phyloP scores from a whole-genome alignment of 2,113 vertebrate genomes.

The Psettodes erumei region DNA sequence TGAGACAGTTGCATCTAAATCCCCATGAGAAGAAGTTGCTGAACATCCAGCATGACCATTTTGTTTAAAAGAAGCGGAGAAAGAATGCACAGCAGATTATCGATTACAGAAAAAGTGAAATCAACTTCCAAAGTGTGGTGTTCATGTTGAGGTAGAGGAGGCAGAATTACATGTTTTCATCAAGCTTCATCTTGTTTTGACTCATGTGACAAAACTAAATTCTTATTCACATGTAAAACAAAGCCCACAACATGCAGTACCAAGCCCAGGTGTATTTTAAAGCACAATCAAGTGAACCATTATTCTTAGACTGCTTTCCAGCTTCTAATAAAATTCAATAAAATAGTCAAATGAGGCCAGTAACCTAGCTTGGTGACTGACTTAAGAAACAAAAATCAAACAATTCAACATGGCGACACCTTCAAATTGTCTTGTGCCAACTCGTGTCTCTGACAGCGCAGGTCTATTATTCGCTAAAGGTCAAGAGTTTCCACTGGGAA shows the following conservation, averaged over 20 bases:
- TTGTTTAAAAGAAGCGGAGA: neutral
- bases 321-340: neutral
- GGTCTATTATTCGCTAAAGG: conserved; percentile 44
- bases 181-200: conserved; percentile 1
- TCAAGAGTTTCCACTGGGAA: conserved; percentile 55
- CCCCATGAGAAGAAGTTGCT: neutral
- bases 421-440: conserved; percentile 16
- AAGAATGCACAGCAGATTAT: neutral
- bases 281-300: neutral
- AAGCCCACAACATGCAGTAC: neutral
- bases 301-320: neutral
- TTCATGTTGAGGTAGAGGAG: neutral
- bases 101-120: neutral
- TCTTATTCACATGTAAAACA: neutral
- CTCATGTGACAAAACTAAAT: neutral
- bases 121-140: neutral
- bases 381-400: conserved; percentile 1
- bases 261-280: neutral
- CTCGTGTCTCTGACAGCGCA: neutral
- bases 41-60: neutral
- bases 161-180: neutral
- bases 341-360: neutral
- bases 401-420: neutral
- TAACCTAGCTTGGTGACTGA: neutral
- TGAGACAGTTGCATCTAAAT: neutral